These are phyloP conservation scores for Alligator mississippiensis DNA, from an alignment of 2,113 vertebrate species.

Conservation along the genomic window DNA sequence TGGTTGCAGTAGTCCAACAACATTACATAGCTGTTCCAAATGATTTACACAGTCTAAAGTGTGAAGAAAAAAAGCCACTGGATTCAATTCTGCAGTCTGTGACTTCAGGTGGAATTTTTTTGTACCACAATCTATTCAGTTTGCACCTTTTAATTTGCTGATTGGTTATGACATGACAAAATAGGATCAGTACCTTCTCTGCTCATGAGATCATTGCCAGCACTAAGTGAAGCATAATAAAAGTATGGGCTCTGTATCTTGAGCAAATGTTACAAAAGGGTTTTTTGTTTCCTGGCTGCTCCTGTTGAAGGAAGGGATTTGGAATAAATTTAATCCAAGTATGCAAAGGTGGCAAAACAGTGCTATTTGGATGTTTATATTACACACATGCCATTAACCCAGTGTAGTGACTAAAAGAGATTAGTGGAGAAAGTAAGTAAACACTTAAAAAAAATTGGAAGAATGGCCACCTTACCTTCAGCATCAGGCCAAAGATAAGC, in stretches of 20 bases:
- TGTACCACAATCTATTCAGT: background rate
- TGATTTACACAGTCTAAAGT: background rate
- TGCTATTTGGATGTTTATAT: background rate
- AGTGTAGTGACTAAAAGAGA: background rate
- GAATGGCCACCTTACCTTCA: background rate
- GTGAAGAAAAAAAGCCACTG: too few species aligned
- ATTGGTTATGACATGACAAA: background rate
- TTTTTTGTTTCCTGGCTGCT: background rate
- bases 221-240: background rate
- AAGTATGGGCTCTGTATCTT: background rate
- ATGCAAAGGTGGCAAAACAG: background rate
- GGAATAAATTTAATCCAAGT: background rate
- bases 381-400: background rate
- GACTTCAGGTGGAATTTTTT: background rate
- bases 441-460: background rate
- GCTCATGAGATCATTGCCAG: background rate
- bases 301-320: background rate
- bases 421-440: background rate
- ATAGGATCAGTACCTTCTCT: rapidly evolving
- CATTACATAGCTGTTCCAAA: background rate
- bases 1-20: background rate
- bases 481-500: too few species aligned
- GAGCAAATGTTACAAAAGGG: background rate
- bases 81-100: background rate
- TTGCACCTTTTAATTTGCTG: background rate